A percentile compares a stretch with the other conserved stretches of the same genome.
Evolutionary conservation across 1,140 invertebrate species (phyloP).

Genomic region (Euura lappo): DNA sequence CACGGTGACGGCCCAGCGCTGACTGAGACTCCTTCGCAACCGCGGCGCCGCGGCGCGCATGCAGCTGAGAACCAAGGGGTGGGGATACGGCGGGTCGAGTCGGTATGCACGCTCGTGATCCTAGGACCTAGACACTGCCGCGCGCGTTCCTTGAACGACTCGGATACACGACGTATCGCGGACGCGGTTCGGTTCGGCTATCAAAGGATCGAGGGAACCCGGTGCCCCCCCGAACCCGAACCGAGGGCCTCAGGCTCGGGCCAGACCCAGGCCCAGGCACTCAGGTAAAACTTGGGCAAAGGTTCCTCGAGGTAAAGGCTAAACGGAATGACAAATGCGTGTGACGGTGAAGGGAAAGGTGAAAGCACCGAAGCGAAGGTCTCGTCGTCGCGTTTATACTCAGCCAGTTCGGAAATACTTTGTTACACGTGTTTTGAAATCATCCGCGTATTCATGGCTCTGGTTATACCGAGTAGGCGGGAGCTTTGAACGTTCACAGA

Average conservation of each 20-base stretch:
- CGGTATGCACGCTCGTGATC: not conserved
- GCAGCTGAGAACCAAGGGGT: not conserved
- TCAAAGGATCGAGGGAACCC: constrained; percentile 17
- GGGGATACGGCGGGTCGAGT: not conserved
- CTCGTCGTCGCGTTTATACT: not conserved
- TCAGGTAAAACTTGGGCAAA: constrained; percentile 40
- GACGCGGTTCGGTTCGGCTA: too few species aligned
- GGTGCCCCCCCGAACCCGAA: constrained; percentile 30
- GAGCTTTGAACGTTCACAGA: too few species aligned
- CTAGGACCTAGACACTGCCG: not conserved
- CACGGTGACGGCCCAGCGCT: constrained; percentile 50
- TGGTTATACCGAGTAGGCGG: too few species aligned
- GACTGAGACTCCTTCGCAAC: constrained; percentile 46
- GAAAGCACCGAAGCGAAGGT: constrained; percentile 41
- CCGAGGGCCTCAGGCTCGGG: constrained; percentile 31
- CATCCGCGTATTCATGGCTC: too few species aligned
- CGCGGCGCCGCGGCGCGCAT: constrained; percentile 49
- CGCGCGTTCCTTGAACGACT: too few species aligned
- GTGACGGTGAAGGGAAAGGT: constrained; percentile 49
- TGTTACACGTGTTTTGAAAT: too few species aligned
- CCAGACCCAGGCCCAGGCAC: constrained; percentile 43
- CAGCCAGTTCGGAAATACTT: too few species aligned
- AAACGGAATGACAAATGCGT: constrained; percentile 55
- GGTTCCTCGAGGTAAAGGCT: constrained; percentile 23
- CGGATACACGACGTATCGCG: too few species aligned